Base-by-base conservation (phyloP, 2,797 vertebrate genomes). In the Oophaga sylvatica region DNA sequence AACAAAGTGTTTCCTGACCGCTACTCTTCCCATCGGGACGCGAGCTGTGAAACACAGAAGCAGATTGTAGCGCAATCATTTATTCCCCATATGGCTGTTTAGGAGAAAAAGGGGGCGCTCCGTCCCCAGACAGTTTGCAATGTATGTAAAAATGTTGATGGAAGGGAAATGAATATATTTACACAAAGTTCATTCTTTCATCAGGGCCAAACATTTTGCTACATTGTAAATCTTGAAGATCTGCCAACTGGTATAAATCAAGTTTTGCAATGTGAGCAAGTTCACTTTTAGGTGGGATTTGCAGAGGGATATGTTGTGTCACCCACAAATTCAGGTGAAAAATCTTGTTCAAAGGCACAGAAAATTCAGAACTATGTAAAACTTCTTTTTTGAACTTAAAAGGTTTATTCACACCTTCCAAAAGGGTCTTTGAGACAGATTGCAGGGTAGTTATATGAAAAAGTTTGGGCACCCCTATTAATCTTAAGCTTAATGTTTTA, bases 41-140 rank as follows among this genome's bases (percentile, higher is more conserved):
- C 88, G 86, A 89, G 84, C 88, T 89, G 88, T 89, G 80, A 89
- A 86, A 73, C 84, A 86, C 75, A 86, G 84, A 70, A 86, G 81
- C 88, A 86, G 88, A 86, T 87, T 89, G 88, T 80, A 86, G 68
- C 65, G 65, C 35, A n/a, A 83, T 76, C 59, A 48, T 83, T 65
- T 73, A 79, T 80, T 83, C 59, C 88, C 84, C 81, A 89, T 89
- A 89, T 87, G 80, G 68, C 67, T 78, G 45, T 83, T 62, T n/a
- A 62, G 70, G 80, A 71, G 65, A 71, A 60, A 80, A 80, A 84
- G 48, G 65, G 84, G 65, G 75, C 71, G 73, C 73, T 10, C 41
- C 56, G 60, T 86, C 80, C 88, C 73, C 53, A 89, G 80, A 86
- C 80, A 86, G 85, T 81, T 85, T 80, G 77, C 87, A 75, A 75